Conservation (phyloP, 2,797 vertebrate genomes). For the Eupleurogrammus muticus region DNA sequence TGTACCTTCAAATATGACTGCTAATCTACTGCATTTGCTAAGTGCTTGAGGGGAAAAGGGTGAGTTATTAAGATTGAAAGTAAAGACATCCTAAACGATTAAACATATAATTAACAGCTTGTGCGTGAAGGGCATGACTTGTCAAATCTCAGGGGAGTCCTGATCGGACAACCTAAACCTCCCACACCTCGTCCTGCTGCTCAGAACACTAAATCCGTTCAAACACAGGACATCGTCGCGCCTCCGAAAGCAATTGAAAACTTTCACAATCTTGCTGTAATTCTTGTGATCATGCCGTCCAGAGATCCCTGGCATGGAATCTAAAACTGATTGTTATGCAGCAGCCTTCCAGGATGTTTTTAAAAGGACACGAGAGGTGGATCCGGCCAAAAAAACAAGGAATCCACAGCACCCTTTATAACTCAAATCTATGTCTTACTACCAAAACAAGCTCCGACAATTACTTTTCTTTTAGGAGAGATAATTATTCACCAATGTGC, state of each 20-base stretch:
- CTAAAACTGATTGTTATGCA: slow-evolving; percentile 24
- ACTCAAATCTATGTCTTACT: slow-evolving; percentile 44
- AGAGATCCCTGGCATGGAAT: slow-evolving; percentile 34
- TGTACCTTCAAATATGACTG: slow-evolving; percentile 68
- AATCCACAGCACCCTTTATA: slow-evolving; percentile 44
- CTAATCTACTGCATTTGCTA: slow-evolving; percentile 69
- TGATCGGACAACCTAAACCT: slow-evolving; percentile 56
- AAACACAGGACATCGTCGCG: slow-evolving; percentile 27
- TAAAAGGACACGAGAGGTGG: slow-evolving; percentile 31
- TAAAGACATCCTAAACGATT: slow-evolving; percentile 77
- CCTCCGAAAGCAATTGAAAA: slow-evolving; percentile 32
- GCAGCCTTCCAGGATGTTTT: slow-evolving; percentile 30
- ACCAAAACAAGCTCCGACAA: slow-evolving; percentile 70
- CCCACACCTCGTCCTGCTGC: slow-evolving; percentile 55
- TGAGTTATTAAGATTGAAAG: slow-evolving; percentile 76
- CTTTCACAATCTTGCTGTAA: slow-evolving; percentile 33
- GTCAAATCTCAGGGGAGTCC: slow-evolving; percentile 67
- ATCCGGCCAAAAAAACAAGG: slow-evolving; percentile 49
- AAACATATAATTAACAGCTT: slow-evolving; percentile 77
- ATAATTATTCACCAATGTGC: slow-evolving; percentile 81
- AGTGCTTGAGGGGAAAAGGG: slow-evolving; percentile 67
- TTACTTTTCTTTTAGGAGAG: slow-evolving; percentile 67
- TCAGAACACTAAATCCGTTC: slow-evolving; percentile 56
- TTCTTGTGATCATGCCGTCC: slow-evolving; percentile 37
- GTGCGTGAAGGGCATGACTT: slow-evolving; percentile 74